phyloP scores from a whole-genome alignment of 2,113 vertebrate genomes.

The Ariopsis seemanni region DNA sequence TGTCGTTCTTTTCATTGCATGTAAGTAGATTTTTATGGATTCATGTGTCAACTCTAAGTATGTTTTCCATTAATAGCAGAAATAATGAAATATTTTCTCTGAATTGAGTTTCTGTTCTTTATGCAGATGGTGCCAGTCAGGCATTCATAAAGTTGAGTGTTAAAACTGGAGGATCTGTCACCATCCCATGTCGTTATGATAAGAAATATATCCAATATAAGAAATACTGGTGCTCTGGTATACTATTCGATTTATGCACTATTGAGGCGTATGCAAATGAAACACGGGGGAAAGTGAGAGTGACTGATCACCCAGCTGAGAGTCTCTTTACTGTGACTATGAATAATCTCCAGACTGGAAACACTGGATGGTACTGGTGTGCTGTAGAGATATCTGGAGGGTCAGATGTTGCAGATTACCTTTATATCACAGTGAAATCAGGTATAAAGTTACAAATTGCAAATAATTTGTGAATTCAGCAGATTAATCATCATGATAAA shows the following conservation, averaged over 20 bases:
- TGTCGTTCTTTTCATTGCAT: not conserved
- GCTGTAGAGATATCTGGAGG: too few relatives aligned
- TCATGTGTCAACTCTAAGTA: not conserved
- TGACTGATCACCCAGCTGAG: constrained; percentile 37
- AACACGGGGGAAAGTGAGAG: not conserved
- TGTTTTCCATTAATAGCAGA: not conserved
- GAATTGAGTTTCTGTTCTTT: not conserved
- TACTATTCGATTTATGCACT: rapidly evolving
- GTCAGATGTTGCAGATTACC: too few relatives aligned
- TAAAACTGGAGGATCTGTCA: constrained; percentile 14
- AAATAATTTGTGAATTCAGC: too few relatives aligned
- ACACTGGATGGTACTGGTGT: constrained; percentile 31
- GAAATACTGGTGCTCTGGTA: constrained; percentile 46
- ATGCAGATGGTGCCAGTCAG: not conserved
- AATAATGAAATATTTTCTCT: not conserved
- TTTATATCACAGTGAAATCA: too few relatives aligned
- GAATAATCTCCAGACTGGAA: not conserved
- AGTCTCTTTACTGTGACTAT: constrained; percentile 45
- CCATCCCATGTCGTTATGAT: constrained; percentile 48
- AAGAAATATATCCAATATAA: constrained; percentile 1
- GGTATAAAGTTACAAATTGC: too few relatives aligned
- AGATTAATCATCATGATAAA: too few relatives aligned
- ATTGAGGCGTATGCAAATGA: not conserved
- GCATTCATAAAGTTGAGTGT: not conserved
- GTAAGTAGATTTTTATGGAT: not conserved